Conservation (phyloP, 1,140 invertebrate species). For the Orchesella cincta region DNA sequence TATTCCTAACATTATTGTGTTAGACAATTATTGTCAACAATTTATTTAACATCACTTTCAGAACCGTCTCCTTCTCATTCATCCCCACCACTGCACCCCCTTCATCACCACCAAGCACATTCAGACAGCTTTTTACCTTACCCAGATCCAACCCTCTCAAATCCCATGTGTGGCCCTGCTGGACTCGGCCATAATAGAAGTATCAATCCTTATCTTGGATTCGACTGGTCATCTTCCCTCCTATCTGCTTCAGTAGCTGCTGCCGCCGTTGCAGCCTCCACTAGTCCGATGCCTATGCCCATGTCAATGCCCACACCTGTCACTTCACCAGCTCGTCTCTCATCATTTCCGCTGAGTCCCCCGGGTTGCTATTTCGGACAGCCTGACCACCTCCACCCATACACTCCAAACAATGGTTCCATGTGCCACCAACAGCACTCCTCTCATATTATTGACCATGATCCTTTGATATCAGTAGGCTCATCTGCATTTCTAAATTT, state of each 20-base stretch:
- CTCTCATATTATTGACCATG: not conserved
- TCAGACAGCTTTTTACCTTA: not conserved
- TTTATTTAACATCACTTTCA: not conserved
- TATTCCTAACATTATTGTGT: too few relatives aligned
- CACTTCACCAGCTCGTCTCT: not conserved
- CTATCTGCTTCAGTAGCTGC: conserved; percentile 36
- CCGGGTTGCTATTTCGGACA: not conserved
- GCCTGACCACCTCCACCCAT: not conserved
- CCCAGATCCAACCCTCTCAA: not conserved
- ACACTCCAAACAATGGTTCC: too few relatives aligned
- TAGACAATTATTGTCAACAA: too few relatives aligned
- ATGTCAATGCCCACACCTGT: not conserved
- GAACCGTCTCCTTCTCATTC: not conserved
- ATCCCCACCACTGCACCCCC: not conserved
- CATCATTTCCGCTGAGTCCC: not conserved
- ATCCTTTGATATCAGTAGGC: not conserved
- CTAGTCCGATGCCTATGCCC: not conserved
- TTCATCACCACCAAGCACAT: not conserved
- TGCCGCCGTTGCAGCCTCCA: conserved; percentile 15
- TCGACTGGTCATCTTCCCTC: conserved; percentile 41
- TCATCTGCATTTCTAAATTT: not conserved
- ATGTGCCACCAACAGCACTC: not conserved
- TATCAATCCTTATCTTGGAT: conserved; percentile 36
- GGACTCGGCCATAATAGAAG: not conserved
- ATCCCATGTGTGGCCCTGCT: not conserved